These are phyloP conservation scores for Varecia variegata DNA, from an alignment of 2,797 vertebrate genomes.

Conservation along the genomic window DNA sequence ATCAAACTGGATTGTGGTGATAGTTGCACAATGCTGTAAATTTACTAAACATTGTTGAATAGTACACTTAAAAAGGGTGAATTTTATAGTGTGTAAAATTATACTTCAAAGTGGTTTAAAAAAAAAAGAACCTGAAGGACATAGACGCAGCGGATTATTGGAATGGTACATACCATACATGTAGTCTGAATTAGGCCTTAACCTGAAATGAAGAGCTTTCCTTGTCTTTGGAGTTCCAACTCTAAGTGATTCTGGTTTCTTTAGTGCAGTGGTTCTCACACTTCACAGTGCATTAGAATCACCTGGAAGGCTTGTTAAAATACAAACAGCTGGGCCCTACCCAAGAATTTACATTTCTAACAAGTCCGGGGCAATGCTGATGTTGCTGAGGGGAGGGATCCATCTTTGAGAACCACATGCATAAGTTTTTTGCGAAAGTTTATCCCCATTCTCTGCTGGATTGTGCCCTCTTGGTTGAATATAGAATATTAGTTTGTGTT, in stretches of 20 bases:
- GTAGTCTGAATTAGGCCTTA: neutral
- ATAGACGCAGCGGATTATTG: neutral
- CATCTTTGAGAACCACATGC: neutral
- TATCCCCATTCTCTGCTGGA: neutral
- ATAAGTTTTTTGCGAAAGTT: neutral
- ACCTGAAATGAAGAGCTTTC: conserved; percentile 3
- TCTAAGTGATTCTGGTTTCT: neutral
- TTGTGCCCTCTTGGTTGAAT: neutral
- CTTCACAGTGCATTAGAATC: neutral
- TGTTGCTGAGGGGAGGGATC: neutral
- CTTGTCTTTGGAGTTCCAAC: conserved; percentile 17
- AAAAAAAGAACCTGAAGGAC: neutral
- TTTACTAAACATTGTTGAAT: conserved; percentile 19
- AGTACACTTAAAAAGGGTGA: neutral
- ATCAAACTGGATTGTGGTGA: conserved; percentile 1
- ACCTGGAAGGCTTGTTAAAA: neutral
- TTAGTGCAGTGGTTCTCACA: neutral
- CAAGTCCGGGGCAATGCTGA: neutral
- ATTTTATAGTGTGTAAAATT: neutral
- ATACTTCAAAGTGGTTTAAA: neutral
- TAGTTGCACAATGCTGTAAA: neutral
- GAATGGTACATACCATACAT: neutral
- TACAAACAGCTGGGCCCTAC: neutral
- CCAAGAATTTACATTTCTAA: neutral
- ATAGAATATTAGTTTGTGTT: neutral